Base-by-base conservation (phyloP, 1,140 invertebrate species). In the Bombus consobrinus region DNA sequence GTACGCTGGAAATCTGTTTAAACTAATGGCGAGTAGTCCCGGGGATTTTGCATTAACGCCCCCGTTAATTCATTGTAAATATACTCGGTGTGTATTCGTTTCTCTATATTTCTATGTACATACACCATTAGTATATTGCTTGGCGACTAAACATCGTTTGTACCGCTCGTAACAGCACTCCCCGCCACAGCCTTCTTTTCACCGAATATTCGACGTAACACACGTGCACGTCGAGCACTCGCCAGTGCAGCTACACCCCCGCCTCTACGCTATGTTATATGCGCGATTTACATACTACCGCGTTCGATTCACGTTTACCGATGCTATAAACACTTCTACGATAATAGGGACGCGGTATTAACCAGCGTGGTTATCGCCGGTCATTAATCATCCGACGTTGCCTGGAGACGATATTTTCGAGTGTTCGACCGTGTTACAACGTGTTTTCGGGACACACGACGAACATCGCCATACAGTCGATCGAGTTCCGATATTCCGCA, bases 81-180 rank as follows among this genome's bases (percentile, higher is more conserved):
- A 92, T 93, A 92, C 89, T 86, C 88, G 73, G 88, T 83, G 78
- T 86, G 88, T 93, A 91, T 93, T 92, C 89, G 89, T 93, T 90
- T 92, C 87, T 90, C 86, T 92, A 92, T 92, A 93, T 93, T 93
- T 92, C 91, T 91, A 91, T 91, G 91, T 92, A 91, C 92, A 92
- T 85, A 92, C 87, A 91, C 87, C 90, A 92, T 92, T 93, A 92
- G 89, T 92, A 92, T 92, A 92, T 92, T 89, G 86, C 87, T 81
- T 81, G 62, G 81, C 72, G 87, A 87, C 90, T 90, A 89, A 92
- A 92, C 89, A 90, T 91, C 83, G 89, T 92, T 88, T 88, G 80
- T 91, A 80, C 81, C 73, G 68, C 28, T 59, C 47, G 85, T 89
- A 86, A 87, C 88, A 69, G 71, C 43, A 22, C 15, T 62, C 62